A percentile compares a stretch with the other conserved stretches of the same genome.
Evolutionary conservation across 2,797 vertebrate species (phyloP).

Genomic region (Gadopsis marmoratus): DNA sequence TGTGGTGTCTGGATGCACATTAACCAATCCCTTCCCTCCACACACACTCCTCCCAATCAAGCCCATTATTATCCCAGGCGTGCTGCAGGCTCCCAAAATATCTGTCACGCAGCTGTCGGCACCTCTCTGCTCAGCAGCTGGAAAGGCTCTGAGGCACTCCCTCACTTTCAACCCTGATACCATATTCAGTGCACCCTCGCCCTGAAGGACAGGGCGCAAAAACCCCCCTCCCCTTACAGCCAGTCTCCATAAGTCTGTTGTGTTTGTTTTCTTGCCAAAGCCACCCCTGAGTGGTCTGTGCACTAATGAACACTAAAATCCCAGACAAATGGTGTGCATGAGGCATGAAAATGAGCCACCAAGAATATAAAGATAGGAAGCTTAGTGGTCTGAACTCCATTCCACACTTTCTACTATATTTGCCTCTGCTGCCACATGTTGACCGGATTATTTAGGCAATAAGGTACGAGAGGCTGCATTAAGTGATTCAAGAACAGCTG

Average conservation of each 20-base stretch:
- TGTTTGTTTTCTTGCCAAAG: conserved; percentile 44
- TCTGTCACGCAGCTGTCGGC: conserved; percentile 82
- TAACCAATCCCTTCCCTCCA: conserved; percentile 54
- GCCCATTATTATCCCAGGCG: conserved; percentile 77
- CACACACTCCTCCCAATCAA: conserved; percentile 75
- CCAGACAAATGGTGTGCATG: conserved; percentile 50
- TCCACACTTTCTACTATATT: conserved; percentile 16
- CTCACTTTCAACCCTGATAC: conserved; percentile 46
- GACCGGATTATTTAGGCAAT: not conserved
- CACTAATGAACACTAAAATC: conserved; percentile 52
- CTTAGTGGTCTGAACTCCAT: not conserved
- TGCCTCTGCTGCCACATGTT: not conserved
- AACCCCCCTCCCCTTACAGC: conserved; percentile 9
- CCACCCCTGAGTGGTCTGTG: conserved; percentile 36
- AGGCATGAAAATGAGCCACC: conserved; percentile 48
- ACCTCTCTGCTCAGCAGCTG: conserved; percentile 80
- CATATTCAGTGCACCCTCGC: conserved; percentile 19
- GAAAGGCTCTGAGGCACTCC: conserved; percentile 63
- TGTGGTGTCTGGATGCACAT: conserved; percentile 66
- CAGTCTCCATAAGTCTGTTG: conserved; percentile 4
- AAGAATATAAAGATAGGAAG: conserved; percentile 31
- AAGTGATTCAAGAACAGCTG: conserved; percentile 22
- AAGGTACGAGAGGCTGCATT: not conserved
- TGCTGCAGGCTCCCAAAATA: conserved; percentile 76
- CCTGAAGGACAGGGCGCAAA: conserved; percentile 29